Percentiles rank a stretch among this genome's conserved stretches.
These are phyloP conservation scores for Phalloptychus januarius DNA, from an alignment of 2,797 vertebrate species.

Conservation along the genomic window DNA sequence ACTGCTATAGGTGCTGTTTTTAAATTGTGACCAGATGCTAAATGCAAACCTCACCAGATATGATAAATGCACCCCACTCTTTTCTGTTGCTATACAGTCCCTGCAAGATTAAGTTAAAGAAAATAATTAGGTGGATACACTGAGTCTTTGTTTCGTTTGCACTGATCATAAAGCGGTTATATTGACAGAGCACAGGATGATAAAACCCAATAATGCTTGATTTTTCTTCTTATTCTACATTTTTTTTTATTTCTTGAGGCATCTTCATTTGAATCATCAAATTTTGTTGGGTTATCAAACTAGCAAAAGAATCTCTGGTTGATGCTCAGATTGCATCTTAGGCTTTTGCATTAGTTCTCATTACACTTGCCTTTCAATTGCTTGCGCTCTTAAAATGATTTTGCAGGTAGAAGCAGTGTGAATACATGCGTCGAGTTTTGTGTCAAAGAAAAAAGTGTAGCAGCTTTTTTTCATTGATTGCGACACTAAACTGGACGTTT, in stretches of 20 bases:
- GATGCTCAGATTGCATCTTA: slow-evolving; percentile 60
- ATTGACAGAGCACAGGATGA: not conserved
- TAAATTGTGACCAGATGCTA: slow-evolving; percentile 1
- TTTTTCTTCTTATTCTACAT: slow-evolving; percentile 4
- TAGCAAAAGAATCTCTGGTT: slow-evolving; percentile 62
- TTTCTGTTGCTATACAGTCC: not conserved
- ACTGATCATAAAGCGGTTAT: not conserved
- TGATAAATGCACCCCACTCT: not conserved
- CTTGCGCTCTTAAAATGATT: slow-evolving; percentile 51
- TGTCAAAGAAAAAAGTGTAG: slow-evolving; percentile 41
- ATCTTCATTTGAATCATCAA: slow-evolving; percentile 40
- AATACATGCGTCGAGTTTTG: slow-evolving; percentile 16
- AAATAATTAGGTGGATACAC: not conserved
- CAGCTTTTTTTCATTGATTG: slow-evolving; percentile 73
- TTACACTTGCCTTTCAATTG: slow-evolving; percentile 54
- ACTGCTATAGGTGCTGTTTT: not conserved
- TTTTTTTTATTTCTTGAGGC: not conserved
- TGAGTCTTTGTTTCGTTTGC: not conserved
- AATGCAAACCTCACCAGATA: not conserved
- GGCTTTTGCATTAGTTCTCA: slow-evolving; percentile 76
- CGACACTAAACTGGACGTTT: slow-evolving; percentile 76
- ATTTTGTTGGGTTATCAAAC: slow-evolving; percentile 51
- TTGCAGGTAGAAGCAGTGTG: slow-evolving; percentile 26
- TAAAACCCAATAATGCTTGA: not conserved
- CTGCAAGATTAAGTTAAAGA: not conserved